These are phyloP conservation scores for Drosophila barbarae DNA, from an alignment of 2,888 invertebrate genomes.

Conservation along the genomic window DNA sequence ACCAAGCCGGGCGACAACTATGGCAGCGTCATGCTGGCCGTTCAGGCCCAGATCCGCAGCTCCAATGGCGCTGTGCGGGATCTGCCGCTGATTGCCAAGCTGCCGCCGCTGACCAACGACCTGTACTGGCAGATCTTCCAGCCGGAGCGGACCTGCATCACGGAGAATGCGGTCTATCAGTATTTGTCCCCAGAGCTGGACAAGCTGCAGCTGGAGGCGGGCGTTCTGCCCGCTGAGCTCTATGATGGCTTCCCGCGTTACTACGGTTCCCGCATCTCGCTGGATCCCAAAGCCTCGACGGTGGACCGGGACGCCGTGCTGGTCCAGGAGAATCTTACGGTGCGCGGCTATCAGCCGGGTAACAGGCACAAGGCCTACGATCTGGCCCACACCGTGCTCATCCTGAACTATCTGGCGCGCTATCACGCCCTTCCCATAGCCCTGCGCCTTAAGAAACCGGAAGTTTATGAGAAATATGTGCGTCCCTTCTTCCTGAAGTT, in stretches of 20 bases:
- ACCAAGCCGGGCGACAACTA: constrained; percentile 83
- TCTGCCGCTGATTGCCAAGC: constrained; percentile 82
- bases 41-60: constrained; percentile 75
- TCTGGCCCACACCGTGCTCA: constrained; percentile 80
- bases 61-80: constrained; percentile 67
- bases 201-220: constrained; percentile 80
- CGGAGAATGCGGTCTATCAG: constrained; percentile 82
- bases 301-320: constrained; percentile 83
- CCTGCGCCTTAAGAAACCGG: constrained; percentile 80
- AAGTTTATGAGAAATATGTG: constrained; percentile 79
- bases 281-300: constrained; percentile 66
- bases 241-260: constrained; percentile 81
- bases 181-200: constrained; percentile 80
- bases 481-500: constrained; percentile 77
- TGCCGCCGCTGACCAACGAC: constrained; percentile 81
- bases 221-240: constrained; percentile 78
- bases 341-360: constrained; percentile 80
- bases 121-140: constrained; percentile 81
- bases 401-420: constrained; percentile 81
- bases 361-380: constrained; percentile 81
- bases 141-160: constrained; percentile 82
- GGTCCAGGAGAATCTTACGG: constrained; percentile 82
- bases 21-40: constrained; percentile 82
- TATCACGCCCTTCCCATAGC: constrained; percentile 83
- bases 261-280: constrained; percentile 81